phyloP scores from a whole-genome alignment of 1,140 invertebrate genomes.

The Acromyrmex heyeri region DNA sequence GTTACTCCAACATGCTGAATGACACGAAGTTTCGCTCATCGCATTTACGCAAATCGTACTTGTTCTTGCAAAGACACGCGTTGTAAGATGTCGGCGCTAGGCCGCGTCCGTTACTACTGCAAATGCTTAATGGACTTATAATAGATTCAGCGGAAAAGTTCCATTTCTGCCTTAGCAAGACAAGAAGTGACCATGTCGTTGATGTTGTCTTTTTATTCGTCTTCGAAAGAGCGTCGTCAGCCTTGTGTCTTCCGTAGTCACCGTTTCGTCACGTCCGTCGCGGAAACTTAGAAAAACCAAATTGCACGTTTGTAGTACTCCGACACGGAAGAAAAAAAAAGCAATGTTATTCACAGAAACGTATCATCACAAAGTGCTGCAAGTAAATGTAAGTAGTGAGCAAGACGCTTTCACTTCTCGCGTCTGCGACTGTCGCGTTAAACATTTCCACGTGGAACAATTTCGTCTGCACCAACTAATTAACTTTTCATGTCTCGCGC shows the following conservation, averaged over 20 bases:
- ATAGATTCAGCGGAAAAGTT: conserved; percentile 39
- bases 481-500: conserved; percentile 49
- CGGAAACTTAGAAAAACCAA: background rate
- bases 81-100: conserved; percentile 6
- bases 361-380: background rate
- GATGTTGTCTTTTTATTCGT: background rate
- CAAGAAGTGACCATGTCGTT: conserved; percentile 13
- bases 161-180: background rate
- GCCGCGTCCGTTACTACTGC: conserved; percentile 38
- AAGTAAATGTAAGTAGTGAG: background rate
- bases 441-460: conserved; percentile 23
- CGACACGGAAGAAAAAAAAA: background rate
- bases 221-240: conserved; percentile 2
- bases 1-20: conserved; percentile 54
- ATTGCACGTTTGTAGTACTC: background rate
- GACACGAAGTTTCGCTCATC: conserved; percentile 61
- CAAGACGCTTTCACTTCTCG: conserved; percentile 50
- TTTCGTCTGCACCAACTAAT: conserved; percentile 53
- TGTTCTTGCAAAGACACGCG: conserved; percentile 32
- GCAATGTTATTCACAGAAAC: conserved; percentile 15
- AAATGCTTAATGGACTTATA: conserved; percentile 56
- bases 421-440: background rate
- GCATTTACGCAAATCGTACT: conserved; percentile 55
- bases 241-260: background rate
- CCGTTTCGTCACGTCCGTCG: background rate